A percentile compares a stretch with the other conserved stretches of the same genome.
Conservation (phyloP, 2,797 vertebrate genomes). For the Pyrocephalus nanus region DNA sequence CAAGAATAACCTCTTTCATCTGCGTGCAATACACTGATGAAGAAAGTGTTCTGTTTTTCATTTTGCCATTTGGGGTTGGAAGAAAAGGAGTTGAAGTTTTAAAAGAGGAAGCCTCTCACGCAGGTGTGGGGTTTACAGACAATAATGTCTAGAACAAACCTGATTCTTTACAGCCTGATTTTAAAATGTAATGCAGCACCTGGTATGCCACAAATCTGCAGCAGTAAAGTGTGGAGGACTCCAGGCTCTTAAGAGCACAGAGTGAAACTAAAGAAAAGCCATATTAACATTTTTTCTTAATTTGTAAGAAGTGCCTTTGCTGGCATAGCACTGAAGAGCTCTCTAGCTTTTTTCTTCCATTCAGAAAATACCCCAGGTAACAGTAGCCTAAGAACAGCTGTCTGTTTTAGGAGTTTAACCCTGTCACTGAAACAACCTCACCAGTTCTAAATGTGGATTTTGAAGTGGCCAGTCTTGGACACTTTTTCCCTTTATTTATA, state of each 20-base stretch:
- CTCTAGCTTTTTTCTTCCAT: neutral
- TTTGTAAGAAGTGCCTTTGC: neutral
- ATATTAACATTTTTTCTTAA: neutral
- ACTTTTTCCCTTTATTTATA: neutral
- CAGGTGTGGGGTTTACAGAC: neutral
- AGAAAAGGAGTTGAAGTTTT: neutral
- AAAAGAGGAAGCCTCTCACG: neutral
- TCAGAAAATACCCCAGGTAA: neutral
- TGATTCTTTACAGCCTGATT: neutral
- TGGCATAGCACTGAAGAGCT: neutral
- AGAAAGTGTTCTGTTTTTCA: neutral
- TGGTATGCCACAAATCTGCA: neutral
- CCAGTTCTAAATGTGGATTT: neutral
- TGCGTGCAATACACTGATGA: neutral
- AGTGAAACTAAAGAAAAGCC: neutral
- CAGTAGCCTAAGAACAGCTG: neutral
- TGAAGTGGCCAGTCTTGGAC: neutral
- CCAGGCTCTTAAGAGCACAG: neutral
- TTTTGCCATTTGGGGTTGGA: neutral
- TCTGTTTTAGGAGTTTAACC: neutral
- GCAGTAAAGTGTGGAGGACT: neutral
- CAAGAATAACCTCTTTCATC: constrained; percentile 31
- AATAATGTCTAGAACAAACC: neutral
- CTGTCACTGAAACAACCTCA: neutral
- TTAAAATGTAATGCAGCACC: neutral